Conservation (phyloP, 2,797 vertebrate genomes). For the Sebastolobus alascanus region DNA sequence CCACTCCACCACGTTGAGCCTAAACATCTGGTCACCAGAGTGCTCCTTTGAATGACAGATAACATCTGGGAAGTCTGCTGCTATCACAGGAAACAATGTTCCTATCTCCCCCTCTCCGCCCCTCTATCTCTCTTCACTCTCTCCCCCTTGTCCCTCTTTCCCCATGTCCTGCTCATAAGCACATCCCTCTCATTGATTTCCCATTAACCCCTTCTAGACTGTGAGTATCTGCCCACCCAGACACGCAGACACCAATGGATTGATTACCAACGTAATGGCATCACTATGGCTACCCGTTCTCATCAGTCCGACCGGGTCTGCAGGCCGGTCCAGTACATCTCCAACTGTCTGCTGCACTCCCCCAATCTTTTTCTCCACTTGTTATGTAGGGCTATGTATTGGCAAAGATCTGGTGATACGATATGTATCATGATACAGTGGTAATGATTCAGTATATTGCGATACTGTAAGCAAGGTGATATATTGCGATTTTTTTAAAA, state of each 20-base stretch:
- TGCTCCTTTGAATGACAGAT: constrained; percentile 86
- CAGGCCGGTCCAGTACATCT: constrained; percentile 37
- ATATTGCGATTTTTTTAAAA: no score
- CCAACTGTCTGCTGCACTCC: constrained; percentile 25
- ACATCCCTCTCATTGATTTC: constrained; percentile 87
- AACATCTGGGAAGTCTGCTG: constrained; percentile 89
- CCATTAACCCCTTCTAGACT: constrained; percentile 86
- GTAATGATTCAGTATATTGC: no score
- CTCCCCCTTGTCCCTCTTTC: constrained; percentile 60
- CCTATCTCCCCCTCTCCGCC: constrained; percentile 71
- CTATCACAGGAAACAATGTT: constrained; percentile 88
- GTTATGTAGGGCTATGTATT: background rate
- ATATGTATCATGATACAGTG: no score
- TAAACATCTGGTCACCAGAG: constrained; percentile 87
- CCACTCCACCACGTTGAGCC: constrained; percentile 68
- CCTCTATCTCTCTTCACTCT: constrained; percentile 52
- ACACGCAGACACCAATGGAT: constrained; percentile 80
- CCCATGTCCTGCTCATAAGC: constrained; percentile 80
- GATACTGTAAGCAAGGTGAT: no score
- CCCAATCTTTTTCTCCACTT: background rate
- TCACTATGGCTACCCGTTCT: constrained; percentile 70
- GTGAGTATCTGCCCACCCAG: constrained; percentile 79
- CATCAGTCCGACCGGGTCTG: constrained; percentile 63
- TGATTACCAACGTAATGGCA: constrained; percentile 81
- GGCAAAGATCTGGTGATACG: no score